These are phyloP conservation scores for Spialia ferax DNA, from an alignment of 2,888 invertebrate genomes.

Conservation along the genomic window DNA sequence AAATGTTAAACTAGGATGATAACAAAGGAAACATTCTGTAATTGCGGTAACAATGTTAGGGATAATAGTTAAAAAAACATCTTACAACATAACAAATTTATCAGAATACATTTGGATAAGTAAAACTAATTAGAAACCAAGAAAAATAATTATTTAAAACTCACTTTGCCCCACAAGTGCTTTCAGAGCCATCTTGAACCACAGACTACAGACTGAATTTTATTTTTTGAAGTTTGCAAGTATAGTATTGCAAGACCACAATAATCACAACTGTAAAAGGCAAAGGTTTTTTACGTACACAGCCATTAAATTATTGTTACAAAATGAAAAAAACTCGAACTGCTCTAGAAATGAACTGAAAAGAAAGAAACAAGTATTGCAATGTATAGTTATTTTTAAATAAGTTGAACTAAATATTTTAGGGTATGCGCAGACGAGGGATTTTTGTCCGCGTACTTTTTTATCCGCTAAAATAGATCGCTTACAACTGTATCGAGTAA, in stretches of 20 bases:
- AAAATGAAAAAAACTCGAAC: no score
- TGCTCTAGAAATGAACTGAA: no score
- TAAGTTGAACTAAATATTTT: no score
- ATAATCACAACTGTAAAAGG: background rate
- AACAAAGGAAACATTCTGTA: background rate
- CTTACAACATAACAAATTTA: background rate
- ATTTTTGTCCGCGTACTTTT: no score
- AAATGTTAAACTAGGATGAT: slow-evolving; percentile 23
- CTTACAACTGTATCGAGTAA: no score
- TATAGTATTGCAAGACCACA: no score
- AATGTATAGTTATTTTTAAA: no score
- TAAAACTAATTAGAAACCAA: background rate
- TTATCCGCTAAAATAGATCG: no score
- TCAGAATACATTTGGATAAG: background rate
- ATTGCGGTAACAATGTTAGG: background rate
- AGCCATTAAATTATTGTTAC: no score
- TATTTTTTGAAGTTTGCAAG: background rate
- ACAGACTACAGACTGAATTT: slow-evolving; percentile 61
- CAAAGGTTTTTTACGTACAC: background rate
- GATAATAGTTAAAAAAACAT: background rate
- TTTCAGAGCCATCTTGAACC: slow-evolving; percentile 94
- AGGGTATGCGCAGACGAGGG: no score
- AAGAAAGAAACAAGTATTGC: no score
- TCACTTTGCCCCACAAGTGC: slow-evolving; percentile 95
- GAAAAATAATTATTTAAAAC: slow-evolving; percentile 75